Evolutionary conservation across 2,888 invertebrate species (phyloP).

Genomic region (Carterocephalus palaemon): DNA sequence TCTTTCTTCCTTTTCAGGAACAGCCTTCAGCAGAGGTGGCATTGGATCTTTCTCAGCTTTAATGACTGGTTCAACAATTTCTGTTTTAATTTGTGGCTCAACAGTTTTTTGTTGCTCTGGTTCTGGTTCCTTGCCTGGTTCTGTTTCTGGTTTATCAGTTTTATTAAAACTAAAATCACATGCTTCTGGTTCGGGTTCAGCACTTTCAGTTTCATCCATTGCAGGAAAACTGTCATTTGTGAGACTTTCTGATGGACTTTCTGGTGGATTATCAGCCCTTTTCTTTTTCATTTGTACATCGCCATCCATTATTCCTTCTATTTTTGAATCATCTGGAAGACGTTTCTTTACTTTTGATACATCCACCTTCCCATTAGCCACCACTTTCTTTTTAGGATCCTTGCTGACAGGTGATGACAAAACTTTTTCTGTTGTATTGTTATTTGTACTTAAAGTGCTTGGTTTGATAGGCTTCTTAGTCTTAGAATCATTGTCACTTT

Average conservation of each 20-base stretch:
- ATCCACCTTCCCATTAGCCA: slow-evolving; percentile 72
- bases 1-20: slow-evolving; percentile 62
- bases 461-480: slow-evolving; percentile 59
- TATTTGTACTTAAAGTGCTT: slow-evolving; percentile 63
- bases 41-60: slow-evolving; percentile 66
- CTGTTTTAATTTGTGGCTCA: slow-evolving; percentile 59
- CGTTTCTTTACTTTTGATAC: slow-evolving; percentile 80
- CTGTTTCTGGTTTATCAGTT: slow-evolving; percentile 61
- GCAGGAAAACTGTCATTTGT: slow-evolving; percentile 92
- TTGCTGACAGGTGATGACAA: slow-evolving; percentile 63
- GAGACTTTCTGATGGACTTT: slow-evolving; percentile 90
- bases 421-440: slow-evolving; percentile 62
- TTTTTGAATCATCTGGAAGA: slow-evolving; percentile 74
- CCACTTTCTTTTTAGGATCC: slow-evolving; percentile 65
- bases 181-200: slow-evolving; percentile 68
- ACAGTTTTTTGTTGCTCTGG: slow-evolving; percentile 48
- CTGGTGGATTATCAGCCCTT: slow-evolving; percentile 75
- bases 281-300: slow-evolving; percentile 80
- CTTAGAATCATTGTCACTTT: slow-evolving; percentile 72
- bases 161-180: slow-evolving; percentile 74
- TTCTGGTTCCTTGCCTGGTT: slow-evolving; percentile 61
- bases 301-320: slow-evolving; percentile 79
- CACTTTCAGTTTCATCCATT: slow-evolving; percentile 82
- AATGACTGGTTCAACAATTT: slow-evolving; percentile 51
- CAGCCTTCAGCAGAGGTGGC: slow-evolving; percentile 52